These are phyloP conservation scores for Aphidius ervi DNA, from an alignment of 1,140 invertebrate genomes.

Conservation along the genomic window DNA sequence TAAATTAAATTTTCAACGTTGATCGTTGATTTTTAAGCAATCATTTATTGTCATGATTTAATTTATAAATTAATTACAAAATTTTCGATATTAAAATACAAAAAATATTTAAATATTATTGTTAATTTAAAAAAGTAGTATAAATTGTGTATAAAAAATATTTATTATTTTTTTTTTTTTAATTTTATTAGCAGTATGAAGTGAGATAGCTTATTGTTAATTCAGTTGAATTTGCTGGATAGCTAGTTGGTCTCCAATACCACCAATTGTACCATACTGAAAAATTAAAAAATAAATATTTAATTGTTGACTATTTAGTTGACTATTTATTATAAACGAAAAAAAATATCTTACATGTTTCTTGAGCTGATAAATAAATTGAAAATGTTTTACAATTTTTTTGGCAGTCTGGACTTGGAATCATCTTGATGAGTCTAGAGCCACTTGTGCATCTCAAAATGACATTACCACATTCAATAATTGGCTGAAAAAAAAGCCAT, in stretches of 20 bases:
- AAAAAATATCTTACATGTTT: constrained; percentile 56
- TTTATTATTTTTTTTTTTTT: not conserved
- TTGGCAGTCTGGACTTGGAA: constrained; percentile 65
- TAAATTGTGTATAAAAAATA: no score
- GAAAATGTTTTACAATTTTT: constrained; percentile 61
- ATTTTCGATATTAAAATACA: not conserved
- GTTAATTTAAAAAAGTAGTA: no score
- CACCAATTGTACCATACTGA: constrained; percentile 81
- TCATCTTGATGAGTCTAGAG: constrained; percentile 60
- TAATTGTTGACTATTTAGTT: constrained; percentile 18
- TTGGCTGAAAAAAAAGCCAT: constrained; percentile 51
- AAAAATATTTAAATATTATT: not conserved
- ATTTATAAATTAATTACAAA: not conserved
- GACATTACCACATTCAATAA: constrained; percentile 72
- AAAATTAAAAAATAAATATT: constrained; percentile 43
- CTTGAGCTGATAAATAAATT: constrained; percentile 60
- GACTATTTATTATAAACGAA: constrained; percentile 8
- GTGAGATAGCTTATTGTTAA: constrained; percentile 67
- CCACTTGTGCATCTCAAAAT: constrained; percentile 66
- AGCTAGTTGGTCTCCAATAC: constrained; percentile 71
- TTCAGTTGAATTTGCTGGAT: constrained; percentile 57
- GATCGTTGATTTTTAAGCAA: not conserved
- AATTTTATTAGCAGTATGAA: constrained; percentile 61
- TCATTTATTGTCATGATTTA: no score
- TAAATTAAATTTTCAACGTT: not conserved